Evolutionary conservation across 2,113 vertebrate genomes (phyloP), one percentile per base, ranked within the genome.

Genomic region (Carassius gibelio): DNA sequence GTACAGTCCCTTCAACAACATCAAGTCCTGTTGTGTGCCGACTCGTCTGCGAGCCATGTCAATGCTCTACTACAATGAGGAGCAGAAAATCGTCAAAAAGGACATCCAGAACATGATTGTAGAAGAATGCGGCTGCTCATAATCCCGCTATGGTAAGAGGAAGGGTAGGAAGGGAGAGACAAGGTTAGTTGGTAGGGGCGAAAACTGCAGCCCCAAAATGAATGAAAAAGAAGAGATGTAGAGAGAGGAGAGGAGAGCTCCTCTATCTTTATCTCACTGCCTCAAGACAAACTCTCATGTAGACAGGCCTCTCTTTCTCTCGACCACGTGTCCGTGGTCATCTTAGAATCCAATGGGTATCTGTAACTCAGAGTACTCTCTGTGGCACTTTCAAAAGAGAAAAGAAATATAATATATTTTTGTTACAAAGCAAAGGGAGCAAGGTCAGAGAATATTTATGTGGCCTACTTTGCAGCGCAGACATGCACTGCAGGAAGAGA

Each of bases 41-140:
- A 99, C 97, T 17, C 96, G 98, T 89, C 95, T 99, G 88, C 95
- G 98, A n/a, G 97, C 98, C 88, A 99, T 99, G 98, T 99, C 97
- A 89, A 99, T 99, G 98, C 93, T 99, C 34, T 99, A 99, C 93
- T 99, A 99, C 0, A 97, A 99, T 0, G 97, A 99, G 74, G 97
- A 97, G 89, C 97, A 99, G 85, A 99, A 98, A 94, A 99, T 99
- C 90, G 96, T 99, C 89, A 99, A 99, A 91, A 99, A 99, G 93
- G 98, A 99, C 95, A 98, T 99, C 88, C 97, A 97, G 92, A 97
- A 99, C 90, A 99, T 99, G 98, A 97, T 99, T 36, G 98, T 99
- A 93, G 98, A 99, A 90, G 98, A 99, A 91, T 99, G 98, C 69
- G 98, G 98, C 50, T 99, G 98, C 89, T 99, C 98, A 0, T 99